phyloP scores from a whole-genome alignment of 2,888 invertebrate genomes.

The Temnothorax unifasciatus region DNA sequence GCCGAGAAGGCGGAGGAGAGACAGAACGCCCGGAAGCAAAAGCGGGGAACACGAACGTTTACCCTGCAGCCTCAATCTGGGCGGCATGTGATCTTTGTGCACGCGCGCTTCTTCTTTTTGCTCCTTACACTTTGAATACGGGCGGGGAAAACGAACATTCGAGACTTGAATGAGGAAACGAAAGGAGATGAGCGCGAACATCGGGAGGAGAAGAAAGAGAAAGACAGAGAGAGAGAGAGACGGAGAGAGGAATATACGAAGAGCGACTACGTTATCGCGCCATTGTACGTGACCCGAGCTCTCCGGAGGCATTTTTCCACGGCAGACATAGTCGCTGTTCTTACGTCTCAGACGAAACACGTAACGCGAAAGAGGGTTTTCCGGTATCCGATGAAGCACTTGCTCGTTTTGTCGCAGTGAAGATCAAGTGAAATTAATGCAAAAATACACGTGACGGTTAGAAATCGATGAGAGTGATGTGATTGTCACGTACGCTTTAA shows the following conservation, averaged over 20 bases:
- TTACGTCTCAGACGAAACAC: constrained; percentile 56
- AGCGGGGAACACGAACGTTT: constrained; percentile 80
- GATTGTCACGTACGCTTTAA: neutral
- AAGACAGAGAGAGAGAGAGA: neutral
- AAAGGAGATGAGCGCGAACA: constrained; percentile 3
- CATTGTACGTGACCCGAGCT: constrained; percentile 80
- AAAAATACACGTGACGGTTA: constrained; percentile 10
- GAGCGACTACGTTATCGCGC: constrained; percentile 80
- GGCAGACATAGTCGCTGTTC: constrained; percentile 65
- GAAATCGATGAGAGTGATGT: neutral
- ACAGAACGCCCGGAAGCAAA: constrained; percentile 53
- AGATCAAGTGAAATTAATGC: neutral
- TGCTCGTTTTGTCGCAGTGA: constrained; percentile 27
- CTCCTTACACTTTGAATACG: constrained; percentile 78
- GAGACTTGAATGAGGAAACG: constrained; percentile 45
- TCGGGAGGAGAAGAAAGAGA: neutral
- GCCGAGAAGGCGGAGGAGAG: constrained; percentile 43
- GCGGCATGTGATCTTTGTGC: constrained; percentile 79
- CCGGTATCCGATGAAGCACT: constrained; percentile 62
- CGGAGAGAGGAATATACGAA: constrained; percentile 1
- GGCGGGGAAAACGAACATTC: constrained; percentile 59
- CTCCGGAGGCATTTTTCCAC: constrained; percentile 76
- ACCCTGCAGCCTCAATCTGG: constrained; percentile 82
- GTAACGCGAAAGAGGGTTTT: constrained; percentile 61
- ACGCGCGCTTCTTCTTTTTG: constrained; percentile 72